Base-by-base conservation (phyloP, 2,797 vertebrate genomes). In the Phataginus tricuspis region DNA sequence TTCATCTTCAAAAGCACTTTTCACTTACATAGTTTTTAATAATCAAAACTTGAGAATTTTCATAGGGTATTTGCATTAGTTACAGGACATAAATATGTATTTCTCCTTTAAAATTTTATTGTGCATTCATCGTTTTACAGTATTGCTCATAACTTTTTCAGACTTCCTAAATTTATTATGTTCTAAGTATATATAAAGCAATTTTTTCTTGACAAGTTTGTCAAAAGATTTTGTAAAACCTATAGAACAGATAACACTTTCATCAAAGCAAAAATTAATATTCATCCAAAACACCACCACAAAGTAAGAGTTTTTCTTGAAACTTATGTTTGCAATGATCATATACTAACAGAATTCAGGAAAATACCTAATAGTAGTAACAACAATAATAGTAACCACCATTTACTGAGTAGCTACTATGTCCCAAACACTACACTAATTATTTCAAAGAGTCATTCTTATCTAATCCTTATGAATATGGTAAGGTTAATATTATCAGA, bases 91-190 rank as follows among this genome's bases (percentile, higher is more conserved):
- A 96, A 68, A 80, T 87, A 23, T 45, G 10, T 51, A 75, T 85
- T 88, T 87, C 18, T 85, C 8, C 64, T 96, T 96, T 94, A 95
- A 96, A 93, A 23, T 96, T 90, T 90, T 90, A 96, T 83, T 96
- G 59, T 10, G 7, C 19, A 78, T 69, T 96, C 59, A 87, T 72
- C 11, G 13, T 96, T 96, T 91, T 75, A 87, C 0, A 94, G 34
- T n/a, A 86, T 71, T n/a, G 9, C 39, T 90, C 25, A 89, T 91
- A 92, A 82, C 87, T 88, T 94, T 94, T 95, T 80, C 51, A 92
- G 80, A 42, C 37, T 69, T 71, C 29, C 51, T 74, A 96, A 94
- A 97, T 96, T 74, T 96, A 94, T 95, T 94, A 90, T 59, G 39
- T 14, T 94, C 66, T 89, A 68, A 82, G 61, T 57, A 90, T 25